Conservation (phyloP, 2,113 vertebrate genomes). For the Phyllostomus hastatus region DNA sequence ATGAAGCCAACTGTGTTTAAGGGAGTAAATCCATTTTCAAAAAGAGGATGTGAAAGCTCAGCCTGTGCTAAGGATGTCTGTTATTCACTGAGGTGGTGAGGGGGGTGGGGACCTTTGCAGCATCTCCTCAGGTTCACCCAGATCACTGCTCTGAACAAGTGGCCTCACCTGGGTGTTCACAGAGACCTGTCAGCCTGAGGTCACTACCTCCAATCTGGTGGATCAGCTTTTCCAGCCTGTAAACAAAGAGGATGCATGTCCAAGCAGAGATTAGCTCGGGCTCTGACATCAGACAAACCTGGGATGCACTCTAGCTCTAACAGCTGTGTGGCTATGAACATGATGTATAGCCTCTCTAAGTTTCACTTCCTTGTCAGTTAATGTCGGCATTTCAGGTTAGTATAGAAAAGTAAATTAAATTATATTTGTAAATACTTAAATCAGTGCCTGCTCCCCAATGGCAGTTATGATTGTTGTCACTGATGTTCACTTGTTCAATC, state of each 20-base stretch:
- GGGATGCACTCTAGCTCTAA: not conserved
- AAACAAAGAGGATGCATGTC: not conserved
- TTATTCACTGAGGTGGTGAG: not conserved
- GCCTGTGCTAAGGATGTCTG: not conserved
- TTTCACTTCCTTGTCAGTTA: conserved; percentile 42
- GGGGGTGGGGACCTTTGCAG: not conserved
- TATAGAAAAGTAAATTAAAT: conserved; percentile 9
- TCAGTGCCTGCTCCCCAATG: not conserved
- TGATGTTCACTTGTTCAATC: not conserved
- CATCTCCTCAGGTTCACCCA: not conserved
- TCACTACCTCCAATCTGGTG: not conserved
- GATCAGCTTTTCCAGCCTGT: not conserved
- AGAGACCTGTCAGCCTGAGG: not conserved
- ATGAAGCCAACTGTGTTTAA: conserved; percentile 9
- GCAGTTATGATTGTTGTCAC: not conserved
- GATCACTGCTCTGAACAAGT: not conserved
- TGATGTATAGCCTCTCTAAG: not conserved
- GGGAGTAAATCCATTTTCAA: not conserved
- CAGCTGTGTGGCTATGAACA: not conserved
- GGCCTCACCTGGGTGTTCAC: not conserved
- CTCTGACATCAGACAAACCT: not conserved
- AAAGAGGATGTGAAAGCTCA: conserved; percentile 54
- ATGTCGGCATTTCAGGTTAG: not conserved
- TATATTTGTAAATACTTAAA: not conserved
- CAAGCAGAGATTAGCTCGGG: not conserved